Percentiles rank a stretch among this genome's conserved stretches.
Conservation (phyloP, 2,113 vertebrate species). For the Cathartes aura region DNA sequence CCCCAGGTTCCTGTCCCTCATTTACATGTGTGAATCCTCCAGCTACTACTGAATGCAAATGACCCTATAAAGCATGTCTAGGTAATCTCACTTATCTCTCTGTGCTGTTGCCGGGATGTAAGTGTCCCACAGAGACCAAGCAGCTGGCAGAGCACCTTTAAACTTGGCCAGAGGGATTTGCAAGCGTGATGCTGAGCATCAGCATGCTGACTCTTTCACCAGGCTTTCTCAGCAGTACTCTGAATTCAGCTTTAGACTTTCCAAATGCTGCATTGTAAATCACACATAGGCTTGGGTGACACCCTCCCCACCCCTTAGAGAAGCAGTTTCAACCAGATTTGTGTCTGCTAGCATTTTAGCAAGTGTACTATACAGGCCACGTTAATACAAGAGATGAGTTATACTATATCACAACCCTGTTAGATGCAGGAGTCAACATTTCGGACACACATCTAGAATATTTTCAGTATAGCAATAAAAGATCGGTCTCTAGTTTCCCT, state of each 20-base stretch:
- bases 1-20: not conserved
- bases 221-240: not conserved
- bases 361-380: not conserved
- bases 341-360: not conserved
- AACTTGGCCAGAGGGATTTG: not conserved
- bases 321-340: not conserved
- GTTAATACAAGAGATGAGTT: not conserved
- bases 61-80: not conserved
- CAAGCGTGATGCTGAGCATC: not conserved
- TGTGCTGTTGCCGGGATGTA: not conserved
- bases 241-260: not conserved
- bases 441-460: not conserved
- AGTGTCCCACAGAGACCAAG: fast-evolving
- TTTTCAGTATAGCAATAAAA: not conserved
- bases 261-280: not conserved
- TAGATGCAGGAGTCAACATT: not conserved
- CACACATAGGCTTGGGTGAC: too few relatives aligned
- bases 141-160: not conserved
- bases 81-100: not conserved
- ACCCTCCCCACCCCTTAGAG: fast-evolving
- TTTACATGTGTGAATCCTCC: not conserved
- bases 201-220: fast-evolving
- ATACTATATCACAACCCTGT: not conserved
- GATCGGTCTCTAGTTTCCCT: not conserved
- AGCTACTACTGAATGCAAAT: not conserved